Percentiles rank a stretch among this genome's conserved stretches.
phyloP scores from a whole-genome alignment of 2,113 vertebrate genomes.

The Serinus canaria region DNA sequence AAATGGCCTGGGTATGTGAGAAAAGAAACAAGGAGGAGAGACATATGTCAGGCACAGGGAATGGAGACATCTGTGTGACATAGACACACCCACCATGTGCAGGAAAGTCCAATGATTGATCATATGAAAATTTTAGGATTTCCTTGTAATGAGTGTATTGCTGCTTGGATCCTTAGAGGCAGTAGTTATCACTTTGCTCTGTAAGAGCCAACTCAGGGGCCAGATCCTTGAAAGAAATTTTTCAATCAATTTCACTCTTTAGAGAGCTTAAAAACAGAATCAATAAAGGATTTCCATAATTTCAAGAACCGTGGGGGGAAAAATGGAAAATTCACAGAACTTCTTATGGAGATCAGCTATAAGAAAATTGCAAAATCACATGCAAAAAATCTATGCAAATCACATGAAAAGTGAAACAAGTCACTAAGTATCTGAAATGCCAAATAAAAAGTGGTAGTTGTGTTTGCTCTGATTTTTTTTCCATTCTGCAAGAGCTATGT shows the following conservation, averaged over 20 bases:
- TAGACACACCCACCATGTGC: background rate
- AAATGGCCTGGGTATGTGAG: background rate
- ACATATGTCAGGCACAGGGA: background rate
- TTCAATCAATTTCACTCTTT: background rate
- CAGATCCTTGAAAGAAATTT: background rate
- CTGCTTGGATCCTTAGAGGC: background rate
- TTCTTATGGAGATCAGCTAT: background rate
- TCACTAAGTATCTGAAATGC: background rate
- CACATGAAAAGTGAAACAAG: background rate
- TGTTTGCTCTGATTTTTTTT: background rate
- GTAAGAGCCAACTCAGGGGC: background rate
- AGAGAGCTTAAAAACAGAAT: background rate
- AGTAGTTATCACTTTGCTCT: background rate
- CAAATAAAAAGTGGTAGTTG: background rate
- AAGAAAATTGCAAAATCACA: background rate
- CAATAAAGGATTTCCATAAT: background rate
- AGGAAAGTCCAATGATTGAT: background rate
- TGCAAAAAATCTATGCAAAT: background rate
- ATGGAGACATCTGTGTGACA: background rate
- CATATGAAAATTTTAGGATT: background rate
- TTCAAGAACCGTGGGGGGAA: fast-evolving
- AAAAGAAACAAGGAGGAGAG: background rate
- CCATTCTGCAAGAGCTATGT: background rate
- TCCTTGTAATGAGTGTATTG: background rate
- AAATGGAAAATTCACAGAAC: background rate